Evolutionary conservation across 2,888 invertebrate species (phyloP).

Genomic region (Cataglyphis albicans): DNA sequence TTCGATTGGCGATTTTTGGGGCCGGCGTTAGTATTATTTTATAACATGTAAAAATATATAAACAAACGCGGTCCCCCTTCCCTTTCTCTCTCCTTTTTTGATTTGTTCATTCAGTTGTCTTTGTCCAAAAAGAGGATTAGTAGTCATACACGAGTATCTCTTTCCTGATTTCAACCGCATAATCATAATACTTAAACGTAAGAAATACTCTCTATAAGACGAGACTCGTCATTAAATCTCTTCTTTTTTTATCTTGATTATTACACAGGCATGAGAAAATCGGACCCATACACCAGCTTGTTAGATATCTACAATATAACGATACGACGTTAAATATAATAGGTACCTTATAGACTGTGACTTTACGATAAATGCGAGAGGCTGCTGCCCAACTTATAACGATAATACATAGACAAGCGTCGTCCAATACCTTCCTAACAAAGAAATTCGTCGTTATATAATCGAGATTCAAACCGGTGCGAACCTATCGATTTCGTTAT

Average conservation of each 20-base stretch:
- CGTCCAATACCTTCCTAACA: constrained; percentile 48
- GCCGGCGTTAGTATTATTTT: constrained; percentile 15
- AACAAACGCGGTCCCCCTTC: constrained; percentile 7
- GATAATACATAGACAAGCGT: constrained; percentile 48
- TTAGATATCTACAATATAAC: constrained; percentile 76
- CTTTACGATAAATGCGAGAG: constrained; percentile 33
- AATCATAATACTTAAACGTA: constrained; percentile 34
- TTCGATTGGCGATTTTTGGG: constrained; percentile 47
- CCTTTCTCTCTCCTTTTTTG: neutral
- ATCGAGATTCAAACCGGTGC: constrained; percentile 15
- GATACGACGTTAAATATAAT: constrained; percentile 55
- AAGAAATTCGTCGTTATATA: constrained; percentile 25
- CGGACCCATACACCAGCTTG: constrained; percentile 86
- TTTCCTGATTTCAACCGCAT: constrained; percentile 19
- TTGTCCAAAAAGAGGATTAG: neutral
- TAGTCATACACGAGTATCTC: neutral
- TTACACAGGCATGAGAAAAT: constrained; percentile 78
- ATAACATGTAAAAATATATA: constrained; percentile 32
- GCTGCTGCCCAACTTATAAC: constrained; percentile 49
- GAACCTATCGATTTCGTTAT: constrained; percentile 22
- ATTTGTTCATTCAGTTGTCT: neutral
- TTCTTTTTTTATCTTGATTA: constrained; percentile 52
- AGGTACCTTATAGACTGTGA: constrained; percentile 48
- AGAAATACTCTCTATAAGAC: constrained; percentile 10
- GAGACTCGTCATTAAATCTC: constrained; percentile 3